Evolutionary conservation across 53 echinoderm and acorn worm species (phyloP).

Genomic region (Temnopleurus reevesii): DNA sequence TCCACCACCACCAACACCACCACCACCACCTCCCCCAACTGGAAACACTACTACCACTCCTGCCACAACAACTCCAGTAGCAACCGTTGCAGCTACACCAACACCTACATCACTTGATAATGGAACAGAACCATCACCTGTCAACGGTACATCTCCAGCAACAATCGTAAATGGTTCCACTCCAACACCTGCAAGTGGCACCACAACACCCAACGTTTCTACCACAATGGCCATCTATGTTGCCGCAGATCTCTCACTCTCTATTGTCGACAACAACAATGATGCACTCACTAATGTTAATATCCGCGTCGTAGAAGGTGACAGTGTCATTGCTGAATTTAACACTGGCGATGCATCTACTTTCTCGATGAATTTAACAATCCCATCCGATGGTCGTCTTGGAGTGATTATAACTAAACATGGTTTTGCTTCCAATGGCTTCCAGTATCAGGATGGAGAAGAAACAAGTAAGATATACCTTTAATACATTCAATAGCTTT

Average conservation of each 20-base stretch:
- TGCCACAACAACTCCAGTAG: no score
- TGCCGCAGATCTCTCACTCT: neutral
- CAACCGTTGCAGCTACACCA: no score
- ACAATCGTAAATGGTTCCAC: neutral
- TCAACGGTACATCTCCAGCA: neutral
- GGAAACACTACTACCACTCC: no score
- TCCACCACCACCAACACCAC: no score
- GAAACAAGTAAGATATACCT: conserved; percentile 32
- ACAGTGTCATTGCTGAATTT: neutral
- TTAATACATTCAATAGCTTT: no score
- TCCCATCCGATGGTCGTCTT: conserved; percentile 31
- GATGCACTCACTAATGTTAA: neutral
- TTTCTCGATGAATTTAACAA: neutral
- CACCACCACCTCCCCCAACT: no score
- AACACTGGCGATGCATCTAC: neutral
- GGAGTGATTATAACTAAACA: conserved; percentile 6
- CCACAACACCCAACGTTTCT: neutral
- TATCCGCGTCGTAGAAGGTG: neutral
- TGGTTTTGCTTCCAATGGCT: conserved; percentile 31
- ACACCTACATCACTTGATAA: neutral
- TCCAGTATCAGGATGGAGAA: conserved; percentile 31
- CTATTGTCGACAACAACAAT: neutral
- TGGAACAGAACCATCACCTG: neutral
- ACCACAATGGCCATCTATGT: neutral
- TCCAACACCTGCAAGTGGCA: neutral